Base-by-base conservation (phyloP, 1,140 invertebrate species). In the Camponotus vicinus region DNA sequence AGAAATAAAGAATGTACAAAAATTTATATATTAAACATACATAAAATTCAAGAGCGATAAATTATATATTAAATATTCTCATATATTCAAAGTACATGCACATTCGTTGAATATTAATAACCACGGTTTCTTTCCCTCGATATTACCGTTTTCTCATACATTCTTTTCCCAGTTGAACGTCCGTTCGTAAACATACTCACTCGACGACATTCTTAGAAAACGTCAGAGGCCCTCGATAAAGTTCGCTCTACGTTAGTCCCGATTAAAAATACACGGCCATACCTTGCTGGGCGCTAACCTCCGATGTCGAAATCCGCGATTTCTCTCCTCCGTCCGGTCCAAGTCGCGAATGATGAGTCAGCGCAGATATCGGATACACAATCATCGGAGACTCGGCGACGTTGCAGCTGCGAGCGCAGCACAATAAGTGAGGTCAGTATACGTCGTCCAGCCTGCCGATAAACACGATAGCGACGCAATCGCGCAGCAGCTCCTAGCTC, bases 241-340 rank as follows among this genome's bases (percentile, higher is more conserved):
- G 61, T 27, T 61, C 78, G 15, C 21, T 37, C 37, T 32, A 9
- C 77, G 34, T 27, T 45, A 21, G 49, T 70, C 69, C 18, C 79
- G 79, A 83, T 63, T 83, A 83, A 75, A 83, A 73, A 83, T 83
- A 75, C 40, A 34, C 69, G 40, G n/a, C 1, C 11, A 13, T 45
- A 57, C 37, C 27, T 61, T 21, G 69, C 40, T 45, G 67, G 34
- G 67, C 37, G 49, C 79, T 83, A 73, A 83, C 79, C 79, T 83
- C 67, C 52, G 69, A 83, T 73, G 67, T 83, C 40, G 79, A 73
- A 83, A 83, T 83, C 69, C 4, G 9, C 49, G 79, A 37, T 11
- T 18, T 73, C 34, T 55, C 11, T 82, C 79, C 79, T 59, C 67
- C 1, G 11, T 66, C 21, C 15, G 64, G 34, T 59, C 9, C 79